Conservation (phyloP, 2,113 vertebrate species). For the Kryptolebias marmoratus region DNA sequence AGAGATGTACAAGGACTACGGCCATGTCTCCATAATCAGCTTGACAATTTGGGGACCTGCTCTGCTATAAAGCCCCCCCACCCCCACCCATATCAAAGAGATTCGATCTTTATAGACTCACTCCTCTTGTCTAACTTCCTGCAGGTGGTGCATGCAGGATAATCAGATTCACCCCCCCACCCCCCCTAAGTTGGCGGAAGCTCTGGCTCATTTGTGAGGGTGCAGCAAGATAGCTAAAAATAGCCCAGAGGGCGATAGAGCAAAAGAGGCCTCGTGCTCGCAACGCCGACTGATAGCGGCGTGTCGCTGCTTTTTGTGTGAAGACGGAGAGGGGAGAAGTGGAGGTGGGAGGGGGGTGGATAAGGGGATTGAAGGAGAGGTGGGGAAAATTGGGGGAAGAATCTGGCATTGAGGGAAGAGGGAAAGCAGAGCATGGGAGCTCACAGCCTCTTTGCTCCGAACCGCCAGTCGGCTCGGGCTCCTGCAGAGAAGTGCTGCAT, state of each 20-base stretch:
- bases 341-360: not conserved
- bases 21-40: slow-evolving; percentile 29
- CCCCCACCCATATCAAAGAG: slow-evolving; percentile 38
- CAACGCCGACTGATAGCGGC: slow-evolving; percentile 20
- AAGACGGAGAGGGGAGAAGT: slow-evolving; percentile 10
- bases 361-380: slow-evolving; percentile 18
- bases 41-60: slow-evolving; percentile 35
- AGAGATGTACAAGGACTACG: slow-evolving; percentile 13
- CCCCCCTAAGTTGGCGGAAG: slow-evolving; percentile 50
- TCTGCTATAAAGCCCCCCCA: slow-evolving; percentile 29
- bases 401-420: slow-evolving; percentile 1
- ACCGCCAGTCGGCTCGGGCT: slow-evolving; percentile 59
- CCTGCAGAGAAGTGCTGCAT: slow-evolving; percentile 45
- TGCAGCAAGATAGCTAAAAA: slow-evolving; percentile 70
- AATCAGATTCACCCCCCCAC: slow-evolving; percentile 39
- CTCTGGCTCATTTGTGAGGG: slow-evolving; percentile 58
- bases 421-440: slow-evolving; percentile 52
- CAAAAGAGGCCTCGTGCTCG: slow-evolving; percentile 33
- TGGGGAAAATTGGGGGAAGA: slow-evolving; percentile 38
- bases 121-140: slow-evolving; percentile 50
- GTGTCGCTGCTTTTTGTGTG: slow-evolving; percentile 1
- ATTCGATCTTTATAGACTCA: slow-evolving; percentile 55
- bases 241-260: slow-evolving; percentile 54
- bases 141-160: slow-evolving; percentile 34
- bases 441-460: slow-evolving; percentile 45